Percentiles rank a stretch among this genome's conserved stretches.
Conservation (phyloP, 1,140 invertebrate species). For the Zaprionus camerounensis region DNA sequence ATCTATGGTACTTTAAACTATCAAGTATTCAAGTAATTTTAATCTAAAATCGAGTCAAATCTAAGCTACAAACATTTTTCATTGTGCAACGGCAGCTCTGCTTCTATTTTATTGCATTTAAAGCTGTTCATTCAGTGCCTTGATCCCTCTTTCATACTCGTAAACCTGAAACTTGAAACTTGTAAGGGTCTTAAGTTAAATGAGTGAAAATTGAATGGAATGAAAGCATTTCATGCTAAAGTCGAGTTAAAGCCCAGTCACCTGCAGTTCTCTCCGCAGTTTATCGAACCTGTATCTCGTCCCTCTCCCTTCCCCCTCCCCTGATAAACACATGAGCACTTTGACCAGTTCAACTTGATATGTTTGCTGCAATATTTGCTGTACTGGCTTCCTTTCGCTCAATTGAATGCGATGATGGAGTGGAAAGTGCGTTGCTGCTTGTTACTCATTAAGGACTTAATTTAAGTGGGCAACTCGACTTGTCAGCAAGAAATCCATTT, state of each 20-base stretch:
- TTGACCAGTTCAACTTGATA: not conserved
- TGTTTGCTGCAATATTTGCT: slow-evolving; percentile 3
- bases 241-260: not conserved
- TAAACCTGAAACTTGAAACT: not conserved
- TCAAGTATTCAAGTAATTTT: too few species aligned
- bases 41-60: too few species aligned
- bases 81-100: too few species aligned
- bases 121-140: too few species aligned
- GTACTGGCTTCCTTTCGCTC: not conserved
- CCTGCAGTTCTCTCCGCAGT: too few species aligned
- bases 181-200: not conserved
- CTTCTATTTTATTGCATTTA: too few species aligned
- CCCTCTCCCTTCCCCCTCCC: not conserved
- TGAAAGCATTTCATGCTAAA: not conserved
- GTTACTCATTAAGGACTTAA: not conserved
- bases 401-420: not conserved
- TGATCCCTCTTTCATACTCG: too few species aligned
- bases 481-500: slow-evolving; percentile 17
- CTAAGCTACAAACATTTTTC: too few species aligned
- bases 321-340: not conserved
- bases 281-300: too few species aligned
- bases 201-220: not conserved
- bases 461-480: not conserved
- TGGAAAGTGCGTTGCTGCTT: not conserved
- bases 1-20: too few species aligned